A percentile compares a stretch with the other conserved stretches of the same genome.
phyloP scores from a whole-genome alignment of 2,888 invertebrate genomes.

The Synanthedon formicaeformis region DNA sequence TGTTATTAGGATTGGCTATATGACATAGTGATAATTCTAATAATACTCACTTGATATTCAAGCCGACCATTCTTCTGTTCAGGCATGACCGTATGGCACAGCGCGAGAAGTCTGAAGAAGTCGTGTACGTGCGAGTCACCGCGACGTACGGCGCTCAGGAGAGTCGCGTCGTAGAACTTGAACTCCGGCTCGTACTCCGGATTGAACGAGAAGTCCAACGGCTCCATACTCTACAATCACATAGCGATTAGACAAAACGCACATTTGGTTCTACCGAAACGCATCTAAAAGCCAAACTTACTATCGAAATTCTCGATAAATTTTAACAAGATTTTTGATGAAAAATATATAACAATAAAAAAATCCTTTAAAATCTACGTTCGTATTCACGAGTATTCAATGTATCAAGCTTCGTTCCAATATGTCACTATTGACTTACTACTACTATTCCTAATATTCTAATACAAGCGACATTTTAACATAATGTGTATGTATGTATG shows the following conservation, averaged over 20 bases:
- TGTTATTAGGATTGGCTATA: neutral
- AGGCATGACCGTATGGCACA: slow-evolving; percentile 99
- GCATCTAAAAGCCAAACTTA: too few species aligned
- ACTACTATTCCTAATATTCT: too few species aligned
- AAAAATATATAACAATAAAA: too few species aligned
- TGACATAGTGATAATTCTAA: neutral
- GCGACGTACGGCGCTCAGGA: slow-evolving; percentile 84
- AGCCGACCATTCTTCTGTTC: slow-evolving; percentile 86
- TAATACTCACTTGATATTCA: slow-evolving; percentile 75
- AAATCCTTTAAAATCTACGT: too few species aligned
- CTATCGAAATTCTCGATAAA: too few species aligned
- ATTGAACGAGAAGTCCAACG: slow-evolving; percentile 95
- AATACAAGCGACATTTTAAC: too few species aligned
- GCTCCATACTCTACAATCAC: slow-evolving; percentile 75
- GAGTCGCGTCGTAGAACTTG: slow-evolving; percentile 90
- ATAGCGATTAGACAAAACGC: neutral
- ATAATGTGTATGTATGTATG: too few species aligned
- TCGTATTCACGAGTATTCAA: too few species aligned
- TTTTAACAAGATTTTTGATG: too few species aligned
- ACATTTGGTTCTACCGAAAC: too few species aligned
- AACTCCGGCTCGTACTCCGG: slow-evolving; percentile 92
- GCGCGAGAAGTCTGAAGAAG: slow-evolving; percentile 92
- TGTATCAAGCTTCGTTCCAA: too few species aligned
- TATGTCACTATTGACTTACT: too few species aligned
- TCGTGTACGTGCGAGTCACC: slow-evolving; percentile 82